Evolutionary conservation across 2,888 invertebrate genomes (phyloP).

Genomic region (Phragmatobia fuliginosa): DNA sequence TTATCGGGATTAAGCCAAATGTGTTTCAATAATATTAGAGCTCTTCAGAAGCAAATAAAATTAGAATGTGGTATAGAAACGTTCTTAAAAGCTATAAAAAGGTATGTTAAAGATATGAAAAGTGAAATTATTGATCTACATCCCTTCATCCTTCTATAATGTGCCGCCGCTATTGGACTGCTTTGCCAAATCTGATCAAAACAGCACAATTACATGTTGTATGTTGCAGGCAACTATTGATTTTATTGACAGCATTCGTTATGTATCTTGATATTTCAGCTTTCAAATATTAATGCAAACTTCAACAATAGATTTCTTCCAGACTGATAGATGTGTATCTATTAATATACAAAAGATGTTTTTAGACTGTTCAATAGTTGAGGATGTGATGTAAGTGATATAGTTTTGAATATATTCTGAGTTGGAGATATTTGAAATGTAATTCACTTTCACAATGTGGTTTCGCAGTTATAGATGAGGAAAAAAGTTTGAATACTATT

Average conservation of each 20-base stretch:
- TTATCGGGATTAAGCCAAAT: too few species aligned
- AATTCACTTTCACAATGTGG: constrained; percentile 2
- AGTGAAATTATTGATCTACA: neutral
- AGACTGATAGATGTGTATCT: constrained; percentile 40
- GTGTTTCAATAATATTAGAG: too few species aligned
- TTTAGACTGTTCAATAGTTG: constrained; percentile 5
- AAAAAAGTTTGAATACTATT: neutral
- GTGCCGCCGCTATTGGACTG: neutral
- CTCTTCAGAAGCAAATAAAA: too few species aligned
- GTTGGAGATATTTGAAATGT: neutral
- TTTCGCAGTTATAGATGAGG: neutral
- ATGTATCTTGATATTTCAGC: constrained; percentile 8
- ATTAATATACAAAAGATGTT: constrained; percentile 34
- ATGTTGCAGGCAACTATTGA: neutral
- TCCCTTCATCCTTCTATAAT: neutral
- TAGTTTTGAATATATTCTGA: neutral
- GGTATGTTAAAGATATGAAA: too few species aligned
- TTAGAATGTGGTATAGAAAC: too few species aligned
- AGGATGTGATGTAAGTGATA: constrained; percentile 10
- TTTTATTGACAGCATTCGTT: neutral
- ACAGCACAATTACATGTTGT: neutral
- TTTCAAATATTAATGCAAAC: constrained; percentile 36
- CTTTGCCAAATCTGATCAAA: neutral
- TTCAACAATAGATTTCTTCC: constrained; percentile 34
- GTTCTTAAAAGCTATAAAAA: too few species aligned